A percentile compares a stretch with the other conserved stretches of the same genome.
Evolutionary conservation across 2,113 vertebrate species (phyloP).

Genomic region (Labrus mixtus): DNA sequence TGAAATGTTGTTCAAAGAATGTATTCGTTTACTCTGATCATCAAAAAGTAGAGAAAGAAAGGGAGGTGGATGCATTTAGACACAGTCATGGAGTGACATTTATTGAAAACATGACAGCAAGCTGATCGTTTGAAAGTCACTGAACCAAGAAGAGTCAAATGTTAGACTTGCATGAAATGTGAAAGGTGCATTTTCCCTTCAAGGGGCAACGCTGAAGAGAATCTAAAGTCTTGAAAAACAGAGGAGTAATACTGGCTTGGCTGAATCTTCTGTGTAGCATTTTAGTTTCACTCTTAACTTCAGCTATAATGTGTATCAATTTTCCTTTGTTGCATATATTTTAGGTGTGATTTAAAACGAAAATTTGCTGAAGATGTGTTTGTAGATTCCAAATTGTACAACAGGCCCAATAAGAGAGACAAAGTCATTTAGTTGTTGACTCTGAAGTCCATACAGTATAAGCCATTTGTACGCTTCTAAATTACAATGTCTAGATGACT

Average conservation of each 20-base stretch:
- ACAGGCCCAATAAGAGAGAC: background rate
- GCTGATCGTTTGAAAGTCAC: background rate
- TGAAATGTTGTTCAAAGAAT: background rate
- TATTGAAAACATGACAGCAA: background rate
- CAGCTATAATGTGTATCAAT: too few species aligned
- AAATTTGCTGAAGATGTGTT: too few species aligned
- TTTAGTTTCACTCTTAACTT: too few species aligned
- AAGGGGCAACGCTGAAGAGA: background rate
- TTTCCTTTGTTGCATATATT: too few species aligned
- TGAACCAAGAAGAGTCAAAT: background rate
- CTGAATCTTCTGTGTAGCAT: too few species aligned
- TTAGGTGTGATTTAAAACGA: background rate
- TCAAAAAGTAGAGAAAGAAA: background rate
- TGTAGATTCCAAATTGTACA: too few species aligned
- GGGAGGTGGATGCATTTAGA: background rate
- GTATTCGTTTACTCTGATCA: background rate
- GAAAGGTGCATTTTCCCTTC: background rate
- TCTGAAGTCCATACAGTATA: background rate
- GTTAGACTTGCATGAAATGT: background rate
- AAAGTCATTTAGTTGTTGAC: slow-evolving; percentile 5
- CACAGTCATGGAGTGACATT: background rate
- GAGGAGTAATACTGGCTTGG: background rate
- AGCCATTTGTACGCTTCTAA: background rate
- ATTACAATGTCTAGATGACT: background rate
- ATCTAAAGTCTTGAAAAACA: background rate